Evolutionary conservation across 2,113 vertebrate species (phyloP).

Genomic region (Hippocampus mohnikei): DNA sequence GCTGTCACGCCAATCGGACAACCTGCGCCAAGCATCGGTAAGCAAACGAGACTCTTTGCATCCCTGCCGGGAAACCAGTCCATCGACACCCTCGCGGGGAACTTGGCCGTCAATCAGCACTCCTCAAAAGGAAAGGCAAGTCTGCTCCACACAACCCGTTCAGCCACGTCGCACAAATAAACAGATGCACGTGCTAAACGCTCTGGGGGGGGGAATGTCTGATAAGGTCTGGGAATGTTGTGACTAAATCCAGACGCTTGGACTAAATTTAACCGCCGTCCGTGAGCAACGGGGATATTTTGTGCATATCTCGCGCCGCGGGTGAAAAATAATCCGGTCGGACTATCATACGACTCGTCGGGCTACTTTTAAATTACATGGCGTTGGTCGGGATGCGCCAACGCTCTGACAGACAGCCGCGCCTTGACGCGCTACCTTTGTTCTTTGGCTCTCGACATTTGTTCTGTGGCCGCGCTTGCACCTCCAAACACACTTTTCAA

Average conservation of each 20-base stretch:
- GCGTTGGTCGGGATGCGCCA: background rate
- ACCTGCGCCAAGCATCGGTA: slow-evolving; percentile 54
- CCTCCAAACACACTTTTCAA: too few relatives aligned
- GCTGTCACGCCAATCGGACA: slow-evolving; percentile 48
- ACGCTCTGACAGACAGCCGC: background rate
- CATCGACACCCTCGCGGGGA: slow-evolving; percentile 46
- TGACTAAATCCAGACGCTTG: slow-evolving; percentile 34
- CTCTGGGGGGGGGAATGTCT: slow-evolving; percentile 16
- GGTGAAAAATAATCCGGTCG: slow-evolving; percentile 29
- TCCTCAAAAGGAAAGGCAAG: slow-evolving; percentile 55
- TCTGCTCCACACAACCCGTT: slow-evolving; percentile 36
- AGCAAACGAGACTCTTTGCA: slow-evolving; percentile 64
- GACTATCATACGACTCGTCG: slow-evolving; percentile 21
- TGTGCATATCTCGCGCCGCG: slow-evolving; percentile 13
- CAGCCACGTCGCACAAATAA: slow-evolving; percentile 22
- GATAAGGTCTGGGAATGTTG: slow-evolving; percentile 20
- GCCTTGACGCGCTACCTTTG: background rate
- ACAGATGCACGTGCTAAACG: slow-evolving; percentile 13
- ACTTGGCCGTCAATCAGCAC: slow-evolving; percentile 65
- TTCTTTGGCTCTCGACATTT: too few relatives aligned
- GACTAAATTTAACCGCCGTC: slow-evolving; percentile 26
- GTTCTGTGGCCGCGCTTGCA: too few relatives aligned
- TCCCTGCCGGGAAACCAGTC: slow-evolving; percentile 54
- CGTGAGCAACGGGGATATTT: slow-evolving; percentile 25
- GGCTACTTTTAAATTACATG: slow-evolving; percentile 27